Evolutionary conservation across 2,113 vertebrate genomes (phyloP).

Genomic region (Caretta caretta): DNA sequence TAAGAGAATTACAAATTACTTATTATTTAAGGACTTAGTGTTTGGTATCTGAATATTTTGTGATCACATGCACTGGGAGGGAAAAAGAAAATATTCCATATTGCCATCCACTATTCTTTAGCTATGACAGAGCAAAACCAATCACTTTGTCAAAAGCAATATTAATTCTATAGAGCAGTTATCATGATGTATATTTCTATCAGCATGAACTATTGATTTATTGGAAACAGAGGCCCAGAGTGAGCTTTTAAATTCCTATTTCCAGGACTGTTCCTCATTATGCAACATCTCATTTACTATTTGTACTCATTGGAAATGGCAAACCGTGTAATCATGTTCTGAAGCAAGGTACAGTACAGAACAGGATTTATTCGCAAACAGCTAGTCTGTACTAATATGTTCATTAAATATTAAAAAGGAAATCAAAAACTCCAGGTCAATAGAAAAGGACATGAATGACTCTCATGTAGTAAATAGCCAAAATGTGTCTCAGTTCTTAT

Average conservation of each 20-base stretch:
- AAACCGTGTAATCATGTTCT: slow-evolving; percentile 19
- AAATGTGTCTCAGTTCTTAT: slow-evolving; percentile 23
- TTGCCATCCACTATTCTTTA: not conserved
- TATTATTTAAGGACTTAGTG: not conserved
- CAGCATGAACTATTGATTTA: not conserved
- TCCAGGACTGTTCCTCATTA: not conserved
- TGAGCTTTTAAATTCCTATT: rapidly evolving
- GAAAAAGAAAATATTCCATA: not conserved
- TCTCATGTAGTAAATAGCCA: not conserved
- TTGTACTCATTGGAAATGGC: not conserved
- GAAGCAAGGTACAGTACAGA: slow-evolving; percentile 18
- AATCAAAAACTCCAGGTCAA: slow-evolving; percentile 32
- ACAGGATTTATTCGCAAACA: slow-evolving; percentile 38
- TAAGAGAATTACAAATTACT: not conserved
- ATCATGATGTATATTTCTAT: not conserved
- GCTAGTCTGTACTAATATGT: slow-evolving; percentile 5
- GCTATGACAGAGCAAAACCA: not conserved
- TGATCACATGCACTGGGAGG: not conserved
- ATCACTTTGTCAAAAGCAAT: not conserved
- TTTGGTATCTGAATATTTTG: not conserved
- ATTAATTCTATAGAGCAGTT: not conserved
- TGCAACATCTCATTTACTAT: not conserved
- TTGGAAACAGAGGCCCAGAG: not conserved
- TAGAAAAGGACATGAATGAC: slow-evolving; percentile 22
- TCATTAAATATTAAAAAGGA: slow-evolving; percentile 56